phyloP scores from a whole-genome alignment of 1,140 invertebrate species.

The Drosophila yakuba region DNA sequence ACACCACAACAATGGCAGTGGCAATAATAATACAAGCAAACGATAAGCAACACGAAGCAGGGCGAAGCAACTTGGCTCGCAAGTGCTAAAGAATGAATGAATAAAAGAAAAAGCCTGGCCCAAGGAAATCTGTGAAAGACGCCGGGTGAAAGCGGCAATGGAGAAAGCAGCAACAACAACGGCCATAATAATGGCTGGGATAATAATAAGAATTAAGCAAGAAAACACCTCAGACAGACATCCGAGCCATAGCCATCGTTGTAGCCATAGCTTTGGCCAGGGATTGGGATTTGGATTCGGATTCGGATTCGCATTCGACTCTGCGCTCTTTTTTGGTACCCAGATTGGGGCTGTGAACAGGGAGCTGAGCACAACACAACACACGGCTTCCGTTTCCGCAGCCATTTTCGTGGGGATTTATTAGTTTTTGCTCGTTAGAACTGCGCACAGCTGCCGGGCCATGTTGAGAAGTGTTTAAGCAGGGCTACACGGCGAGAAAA shows the following conservation, averaged over 20 bases:
- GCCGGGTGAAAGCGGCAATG: constrained; percentile 17
- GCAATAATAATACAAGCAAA: constrained; percentile 81
- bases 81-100: constrained; percentile 68
- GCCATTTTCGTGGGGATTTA: constrained; percentile 82
- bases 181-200: constrained; percentile 79
- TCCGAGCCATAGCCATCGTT: constrained; percentile 35
- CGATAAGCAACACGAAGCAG: constrained; percentile 79
- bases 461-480: constrained; percentile 71
- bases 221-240: constrained; percentile 77
- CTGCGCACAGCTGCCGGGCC: constrained; percentile 68
- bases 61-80: constrained; percentile 33
- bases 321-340: constrained; percentile 10
- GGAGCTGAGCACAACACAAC: constrained; percentile 48
- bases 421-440: constrained; percentile 84
- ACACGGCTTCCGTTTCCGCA: constrained; percentile 81
- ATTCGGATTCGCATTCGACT: constrained; percentile 22
- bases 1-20: constrained; percentile 68
- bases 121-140: constrained; percentile 74
- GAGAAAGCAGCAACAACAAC: constrained; percentile 34
- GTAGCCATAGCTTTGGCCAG: constrained; percentile 35
- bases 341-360: constrained; percentile 38
- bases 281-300: constrained; percentile 22
- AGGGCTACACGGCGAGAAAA: constrained; percentile 16
- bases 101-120: constrained; percentile 42
- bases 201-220: constrained; percentile 84